Base-by-base conservation (phyloP, 2,888 invertebrate genomes). In the Aporophyla nigra region DNA sequence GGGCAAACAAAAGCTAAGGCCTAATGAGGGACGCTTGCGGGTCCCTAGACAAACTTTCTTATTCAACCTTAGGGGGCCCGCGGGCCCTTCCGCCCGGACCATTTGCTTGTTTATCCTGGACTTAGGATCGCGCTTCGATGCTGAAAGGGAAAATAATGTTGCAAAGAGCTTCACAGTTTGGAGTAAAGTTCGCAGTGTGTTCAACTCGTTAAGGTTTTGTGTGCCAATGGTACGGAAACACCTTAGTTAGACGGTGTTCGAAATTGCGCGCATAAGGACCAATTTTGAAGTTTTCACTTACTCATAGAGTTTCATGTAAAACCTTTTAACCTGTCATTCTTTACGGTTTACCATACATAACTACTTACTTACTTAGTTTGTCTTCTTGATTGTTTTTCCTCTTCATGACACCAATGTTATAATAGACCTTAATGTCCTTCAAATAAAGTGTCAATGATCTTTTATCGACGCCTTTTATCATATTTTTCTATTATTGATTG, bases 41-140 rank as follows among this genome's bases (percentile, higher is more conserved):
- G 93, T 90, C 91, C 90, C 90, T 90, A 92, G 93, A 93, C 93
- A 94, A 96, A 96, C 94, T 96, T 96, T 96, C 95, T 96, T 96
- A 93, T 94, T 93, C 94, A 92, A 87, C 84, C 80, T 83, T 91
- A 91, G 92, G 92, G 91, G 92, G 90, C 90, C 92, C 93, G 93
- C 87, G 89, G 92, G 95, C 94, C 91, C 92, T 95, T 95, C 95
- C 95, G 95, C 93, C 92, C 94, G 93, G 94, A 93, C 95, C 96
- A 95, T 96, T 96, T 94, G 93, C 93, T 94, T 96, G 94, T 96
- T 96, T 96, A 94, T 94, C 92, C 93, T 94, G 92, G 93, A 93
- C 95, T 95, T 94, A 94, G 91, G 88, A 90, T 90, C 89, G 84
- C 84, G 72, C 76, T 86, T 85, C 87, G 87, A 88, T 86, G 82